Base-by-base conservation (phyloP, 1,140 invertebrate genomes). In the Alviniconcha marisindica region DNA sequence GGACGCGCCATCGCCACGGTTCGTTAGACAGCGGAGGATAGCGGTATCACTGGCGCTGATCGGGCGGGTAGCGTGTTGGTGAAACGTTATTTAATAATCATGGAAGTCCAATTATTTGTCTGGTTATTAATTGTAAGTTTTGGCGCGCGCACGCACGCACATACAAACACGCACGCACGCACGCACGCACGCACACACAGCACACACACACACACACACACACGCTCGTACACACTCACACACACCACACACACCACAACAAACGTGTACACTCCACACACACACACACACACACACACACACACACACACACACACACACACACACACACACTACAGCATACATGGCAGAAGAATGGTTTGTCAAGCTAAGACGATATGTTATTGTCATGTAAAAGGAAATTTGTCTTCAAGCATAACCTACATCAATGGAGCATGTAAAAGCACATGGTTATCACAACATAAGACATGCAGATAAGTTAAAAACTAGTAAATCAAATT, bases 211-310 rank as follows among this genome's bases (percentile, higher is more conserved):
- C n/a, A 66, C 28, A 66, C 28, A 33, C 28, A 33, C 63, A 66
- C 5, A 66, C 63, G 33, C 28, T 31, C 63, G 33, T 28, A 66
- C 63, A 66, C 63, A 66, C 63, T 31, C 63, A 66, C 63, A 33
- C 63, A 33, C 63, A 33, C 63, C 63, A 33, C 63, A 33, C 63
- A 33, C 63, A 33, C 28, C 4, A n/a, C 28, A 0, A 66, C 63
- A 66, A 1, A 66, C 63, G 33, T 28, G 33, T 28, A 66, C 63
- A 66, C 63, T n/a, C 5, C 63, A 33, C 63, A 33, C 63, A 33
- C 63, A 33, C 28, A 33, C 63, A 66, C 5, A 66, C 63, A 66
- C 28, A 66, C 63, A 66, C 63, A 66, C 63, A 66, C 63, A 66
- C 63, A 66, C 63, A 66, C 63, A 33, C 63, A 33, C 63, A 33